Conservation (phyloP, 2,797 vertebrate genomes). For the Ciconia nigra region DNA sequence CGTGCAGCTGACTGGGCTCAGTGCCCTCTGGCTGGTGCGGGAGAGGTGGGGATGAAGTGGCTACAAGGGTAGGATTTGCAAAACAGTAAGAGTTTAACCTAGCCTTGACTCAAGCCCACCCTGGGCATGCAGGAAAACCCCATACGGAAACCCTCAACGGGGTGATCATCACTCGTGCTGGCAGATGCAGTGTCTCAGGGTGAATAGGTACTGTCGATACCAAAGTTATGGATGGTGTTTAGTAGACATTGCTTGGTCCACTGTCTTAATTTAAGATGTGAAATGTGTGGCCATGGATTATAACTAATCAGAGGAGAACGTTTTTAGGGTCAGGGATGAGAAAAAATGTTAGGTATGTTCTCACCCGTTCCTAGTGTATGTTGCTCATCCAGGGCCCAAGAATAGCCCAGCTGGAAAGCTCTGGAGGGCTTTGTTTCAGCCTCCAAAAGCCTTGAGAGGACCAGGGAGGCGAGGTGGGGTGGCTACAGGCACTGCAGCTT, state of each 20-base stretch:
- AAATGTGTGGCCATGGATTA: not conserved
- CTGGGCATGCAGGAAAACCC: fast-evolving
- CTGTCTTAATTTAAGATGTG: not conserved
- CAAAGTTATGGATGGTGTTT: not conserved
- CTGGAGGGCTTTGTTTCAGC: not conserved
- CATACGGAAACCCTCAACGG: fast-evolving
- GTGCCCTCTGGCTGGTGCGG: not conserved
- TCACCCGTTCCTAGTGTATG: fast-evolving
- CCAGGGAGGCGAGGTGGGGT: not conserved
- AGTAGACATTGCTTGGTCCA: not conserved
- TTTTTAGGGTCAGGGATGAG: not conserved
- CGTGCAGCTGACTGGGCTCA: not conserved
- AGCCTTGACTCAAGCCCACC: not conserved
- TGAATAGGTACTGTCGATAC: no score
- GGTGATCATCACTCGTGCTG: not conserved
- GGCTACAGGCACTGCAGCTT: not conserved
- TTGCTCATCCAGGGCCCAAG: not conserved
- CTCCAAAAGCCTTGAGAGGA: not conserved
- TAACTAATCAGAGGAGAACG: not conserved
- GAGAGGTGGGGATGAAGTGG: not conserved
- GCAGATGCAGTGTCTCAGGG: fast-evolving
- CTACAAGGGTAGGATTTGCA: not conserved
- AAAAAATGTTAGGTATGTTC: not conserved
- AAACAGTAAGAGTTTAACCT: not conserved
- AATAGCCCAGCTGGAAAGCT: fast-evolving